phyloP scores from a whole-genome alignment of 1,140 invertebrate species.

The Drosophila carrolli region DNA sequence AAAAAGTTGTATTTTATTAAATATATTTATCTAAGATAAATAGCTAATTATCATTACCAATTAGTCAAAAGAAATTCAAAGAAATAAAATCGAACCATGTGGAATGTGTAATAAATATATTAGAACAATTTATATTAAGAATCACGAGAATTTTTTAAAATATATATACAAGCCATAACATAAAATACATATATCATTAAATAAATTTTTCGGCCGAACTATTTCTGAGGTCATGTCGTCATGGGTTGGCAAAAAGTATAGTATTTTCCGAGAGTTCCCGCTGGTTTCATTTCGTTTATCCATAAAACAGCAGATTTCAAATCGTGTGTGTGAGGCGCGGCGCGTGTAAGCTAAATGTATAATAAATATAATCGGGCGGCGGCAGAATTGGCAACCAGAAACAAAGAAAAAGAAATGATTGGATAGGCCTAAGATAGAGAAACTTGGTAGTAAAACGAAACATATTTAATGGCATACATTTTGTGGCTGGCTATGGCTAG shows the following conservation, averaged over 20 bases:
- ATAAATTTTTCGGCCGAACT: constrained; percentile 33
- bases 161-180: no score
- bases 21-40: neutral
- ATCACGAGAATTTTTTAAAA: no score
- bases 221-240: constrained; percentile 71
- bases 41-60: neutral
- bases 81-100: neutral
- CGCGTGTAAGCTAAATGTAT: constrained; percentile 27
- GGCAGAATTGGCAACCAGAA: constrained; percentile 37
- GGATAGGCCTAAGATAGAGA: constrained; percentile 19
- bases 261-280: constrained; percentile 34
- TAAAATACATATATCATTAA: constrained; percentile 2
- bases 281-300: constrained; percentile 35
- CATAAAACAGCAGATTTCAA: constrained; percentile 28
- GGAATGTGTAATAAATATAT: no score
- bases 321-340: constrained; percentile 17
- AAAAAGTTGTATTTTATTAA: neutral
- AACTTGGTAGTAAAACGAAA: constrained; percentile 57
- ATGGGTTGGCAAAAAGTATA: constrained; percentile 47
- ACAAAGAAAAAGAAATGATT: constrained; percentile 8
- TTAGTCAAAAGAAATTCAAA: constrained; percentile 7
- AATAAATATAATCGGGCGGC: constrained; percentile 25
- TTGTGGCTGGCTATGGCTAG: constrained; percentile 55
- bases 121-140: no score
- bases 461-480: constrained; percentile 59